Evolutionary conservation across 1,140 invertebrate species (phyloP).

Genomic region (Heliconius hewitsoni): DNA sequence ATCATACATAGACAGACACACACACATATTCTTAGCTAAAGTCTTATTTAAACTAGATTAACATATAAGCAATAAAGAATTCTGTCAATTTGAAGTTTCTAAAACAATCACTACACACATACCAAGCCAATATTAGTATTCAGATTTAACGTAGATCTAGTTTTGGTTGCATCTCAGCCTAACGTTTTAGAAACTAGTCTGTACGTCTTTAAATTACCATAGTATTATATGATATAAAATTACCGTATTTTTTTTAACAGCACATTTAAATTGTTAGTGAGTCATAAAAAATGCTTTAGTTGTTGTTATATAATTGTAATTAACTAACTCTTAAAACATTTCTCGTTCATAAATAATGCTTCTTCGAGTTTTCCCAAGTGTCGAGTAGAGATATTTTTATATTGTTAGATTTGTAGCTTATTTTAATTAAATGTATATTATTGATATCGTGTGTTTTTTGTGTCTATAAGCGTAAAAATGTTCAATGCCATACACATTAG

Average conservation of each 20-base stretch:
- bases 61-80: conserved; percentile 27
- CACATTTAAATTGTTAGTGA: background rate
- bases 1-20: background rate
- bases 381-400: background rate
- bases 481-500: too few species aligned
- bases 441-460: too few species aligned
- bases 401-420: too few species aligned
- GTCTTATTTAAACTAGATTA: conserved; percentile 4
- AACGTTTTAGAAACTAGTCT: conserved; percentile 16
- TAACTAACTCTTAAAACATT: background rate
- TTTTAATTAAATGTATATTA: too few species aligned
- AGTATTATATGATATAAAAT: background rate
- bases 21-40: background rate
- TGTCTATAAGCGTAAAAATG: too few species aligned
- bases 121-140: conserved; percentile 35
- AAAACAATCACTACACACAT: conserved; percentile 31
- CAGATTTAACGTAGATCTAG: conserved; percentile 38
- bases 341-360: background rate
- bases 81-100: conserved; percentile 34
- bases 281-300: background rate
- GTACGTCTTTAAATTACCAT: conserved; percentile 1
- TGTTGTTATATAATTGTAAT: background rate
- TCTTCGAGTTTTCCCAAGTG: background rate
- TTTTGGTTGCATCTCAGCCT: conserved; percentile 26
- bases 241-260: background rate